phyloP scores from a whole-genome alignment of 2,888 invertebrate genomes.

The Eupelmus urozonus region DNA sequence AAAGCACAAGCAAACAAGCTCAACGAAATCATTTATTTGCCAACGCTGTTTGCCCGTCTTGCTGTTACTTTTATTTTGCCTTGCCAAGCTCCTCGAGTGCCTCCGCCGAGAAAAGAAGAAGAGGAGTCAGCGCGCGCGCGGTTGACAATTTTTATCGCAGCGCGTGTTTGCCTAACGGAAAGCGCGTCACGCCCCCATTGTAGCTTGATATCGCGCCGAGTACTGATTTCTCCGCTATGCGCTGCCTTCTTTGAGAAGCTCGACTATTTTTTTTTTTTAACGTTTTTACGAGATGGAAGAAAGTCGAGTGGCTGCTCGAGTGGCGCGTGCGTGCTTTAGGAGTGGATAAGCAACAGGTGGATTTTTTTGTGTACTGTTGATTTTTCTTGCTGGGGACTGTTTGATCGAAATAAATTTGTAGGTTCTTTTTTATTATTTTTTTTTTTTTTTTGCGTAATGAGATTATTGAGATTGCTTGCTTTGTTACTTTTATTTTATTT shows the following conservation, averaged over 20 bases:
- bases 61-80: too few species aligned
- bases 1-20: too few species aligned
- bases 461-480: too few species aligned
- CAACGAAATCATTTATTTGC: too few species aligned
- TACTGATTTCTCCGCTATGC: too few species aligned
- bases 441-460: too few species aligned
- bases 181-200: conserved; percentile 53
- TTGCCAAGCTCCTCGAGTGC: too few species aligned
- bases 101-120: conserved; percentile 17
- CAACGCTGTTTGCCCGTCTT: too few species aligned
- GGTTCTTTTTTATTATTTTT: too few species aligned
- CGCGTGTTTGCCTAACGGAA: conserved; percentile 54
- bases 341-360: conserved; percentile 26
- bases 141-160: conserved; percentile 37
- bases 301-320: background rate
- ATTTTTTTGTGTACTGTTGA: background rate
- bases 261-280: background rate
- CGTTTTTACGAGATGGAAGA: background rate
- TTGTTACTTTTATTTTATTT: too few species aligned
- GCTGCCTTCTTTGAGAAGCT: background rate
- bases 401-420: too few species aligned
- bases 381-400: background rate
- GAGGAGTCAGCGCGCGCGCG: background rate
- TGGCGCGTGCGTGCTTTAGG: too few species aligned
- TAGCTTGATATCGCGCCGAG: conserved; percentile 11